Base-by-base conservation (phyloP, 2,113 vertebrate genomes). In the Colius striatus region DNA sequence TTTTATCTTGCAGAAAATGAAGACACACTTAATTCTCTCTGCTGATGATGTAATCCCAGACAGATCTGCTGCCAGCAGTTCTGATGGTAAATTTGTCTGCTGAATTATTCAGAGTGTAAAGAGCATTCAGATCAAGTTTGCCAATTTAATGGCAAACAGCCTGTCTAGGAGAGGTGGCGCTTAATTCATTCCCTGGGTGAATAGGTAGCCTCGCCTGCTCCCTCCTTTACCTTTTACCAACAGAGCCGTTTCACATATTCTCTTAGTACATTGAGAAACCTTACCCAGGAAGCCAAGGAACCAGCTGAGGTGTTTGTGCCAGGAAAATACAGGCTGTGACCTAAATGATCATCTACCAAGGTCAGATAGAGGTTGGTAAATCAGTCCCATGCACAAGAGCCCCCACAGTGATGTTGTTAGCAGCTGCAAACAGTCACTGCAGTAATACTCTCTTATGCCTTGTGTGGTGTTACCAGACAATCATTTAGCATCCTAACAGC, bases 1-100 rank as follows among this genome's bases (percentile, higher is more conserved):
- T 82, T 94, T 92, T 82, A 94, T 95, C 83, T 92, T 48, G 36
- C 66, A 0, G 34, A 94, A 88, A 86, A 94, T 78, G 80, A 94
- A 92, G 79, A 72, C 60, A 90, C 25, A 43, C 81, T 92, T 94
- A 92, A 94, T 96, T 96, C 67, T 94, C 68, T 75, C 65, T 87
- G 67, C 43, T 78, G 68, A 2, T 96, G 91, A 92, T 92, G 75
- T 84, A 92, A 94, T 83, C 65, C 34, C 53, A 91, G 67, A 66
- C 45, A 93, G 60, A 93, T 87, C 74, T 81, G 30, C 72, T 94
- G 66, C 71, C 80, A 90, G 84, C 68, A 51, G 68, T 95, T 94
- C 74, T 96, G 84, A 41, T 55, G 68, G 91, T 89, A 66, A 84
- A 88, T 89, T 77, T 16, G n/a, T 81, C 74, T 92, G 47, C 16